phyloP scores from a whole-genome alignment of 2,113 vertebrate genomes.

The human region DNA sequence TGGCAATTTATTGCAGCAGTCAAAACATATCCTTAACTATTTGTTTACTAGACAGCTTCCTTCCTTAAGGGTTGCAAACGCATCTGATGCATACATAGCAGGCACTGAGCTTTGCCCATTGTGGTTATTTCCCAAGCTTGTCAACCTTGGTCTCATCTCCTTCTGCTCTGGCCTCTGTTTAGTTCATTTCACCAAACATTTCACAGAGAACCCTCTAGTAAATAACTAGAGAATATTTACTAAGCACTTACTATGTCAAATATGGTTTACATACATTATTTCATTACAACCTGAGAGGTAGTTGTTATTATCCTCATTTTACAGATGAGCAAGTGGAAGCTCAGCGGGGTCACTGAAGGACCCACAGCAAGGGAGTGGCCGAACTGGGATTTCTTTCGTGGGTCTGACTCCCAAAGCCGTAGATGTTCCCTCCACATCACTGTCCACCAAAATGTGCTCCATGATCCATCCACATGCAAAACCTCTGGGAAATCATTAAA shows the following conservation, averaged over 20 bases:
- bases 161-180: background rate
- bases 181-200: background rate
- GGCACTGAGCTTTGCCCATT: background rate
- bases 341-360: background rate
- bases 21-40: background rate
- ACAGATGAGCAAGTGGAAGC: background rate
- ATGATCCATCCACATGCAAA: background rate
- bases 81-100: background rate
- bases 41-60: background rate
- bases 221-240: background rate
- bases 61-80: background rate
- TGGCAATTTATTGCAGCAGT: background rate
- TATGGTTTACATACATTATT: background rate
- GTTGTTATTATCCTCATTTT: background rate
- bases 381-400: background rate
- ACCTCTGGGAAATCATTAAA: background rate
- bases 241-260: background rate
- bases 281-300: background rate
- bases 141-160: background rate
- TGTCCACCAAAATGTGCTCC: background rate
- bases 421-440: background rate
- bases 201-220: background rate
- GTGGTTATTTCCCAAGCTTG: slow-evolving; percentile 2
- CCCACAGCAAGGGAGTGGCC: background rate
- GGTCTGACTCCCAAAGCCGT: background rate